Conservation (phyloP, 2,797 vertebrate species). For the Anas capensis region DNA sequence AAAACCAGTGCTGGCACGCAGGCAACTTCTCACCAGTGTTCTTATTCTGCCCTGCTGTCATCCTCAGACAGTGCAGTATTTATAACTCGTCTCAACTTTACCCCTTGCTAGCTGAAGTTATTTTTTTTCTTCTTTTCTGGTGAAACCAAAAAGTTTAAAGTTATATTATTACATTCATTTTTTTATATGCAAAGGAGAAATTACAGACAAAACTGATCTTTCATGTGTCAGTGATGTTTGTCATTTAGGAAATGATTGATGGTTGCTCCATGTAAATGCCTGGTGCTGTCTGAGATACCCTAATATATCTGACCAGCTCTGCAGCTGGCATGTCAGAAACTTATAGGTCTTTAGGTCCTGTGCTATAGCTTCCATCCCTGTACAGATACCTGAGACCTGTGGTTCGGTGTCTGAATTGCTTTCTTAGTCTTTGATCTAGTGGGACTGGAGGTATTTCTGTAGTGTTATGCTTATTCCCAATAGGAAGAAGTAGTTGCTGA, state of each 20-base stretch:
- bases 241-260: slow-evolving; percentile 17
- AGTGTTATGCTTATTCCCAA: neutral
- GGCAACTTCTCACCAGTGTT: neutral
- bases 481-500: neutral
- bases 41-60: neutral
- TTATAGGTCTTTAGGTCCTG: neutral
- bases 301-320: neutral
- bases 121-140: neutral
- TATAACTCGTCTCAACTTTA: neutral
- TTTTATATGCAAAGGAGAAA: slow-evolving; percentile 8
- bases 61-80: neutral
- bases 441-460: neutral
- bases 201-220: neutral
- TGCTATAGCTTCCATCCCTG: neutral
- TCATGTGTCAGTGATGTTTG: neutral
- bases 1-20: neutral
- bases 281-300: neutral
- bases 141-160: neutral
- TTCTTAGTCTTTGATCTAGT: neutral
- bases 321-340: neutral
- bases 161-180: neutral
- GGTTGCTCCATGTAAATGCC: neutral
- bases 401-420: neutral
- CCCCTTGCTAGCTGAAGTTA: neutral
- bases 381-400: neutral